Percentiles rank a stretch among this genome's conserved stretches.
phyloP scores from a whole-genome alignment of 1,140 invertebrate species.

The Goniozus legneri region DNA sequence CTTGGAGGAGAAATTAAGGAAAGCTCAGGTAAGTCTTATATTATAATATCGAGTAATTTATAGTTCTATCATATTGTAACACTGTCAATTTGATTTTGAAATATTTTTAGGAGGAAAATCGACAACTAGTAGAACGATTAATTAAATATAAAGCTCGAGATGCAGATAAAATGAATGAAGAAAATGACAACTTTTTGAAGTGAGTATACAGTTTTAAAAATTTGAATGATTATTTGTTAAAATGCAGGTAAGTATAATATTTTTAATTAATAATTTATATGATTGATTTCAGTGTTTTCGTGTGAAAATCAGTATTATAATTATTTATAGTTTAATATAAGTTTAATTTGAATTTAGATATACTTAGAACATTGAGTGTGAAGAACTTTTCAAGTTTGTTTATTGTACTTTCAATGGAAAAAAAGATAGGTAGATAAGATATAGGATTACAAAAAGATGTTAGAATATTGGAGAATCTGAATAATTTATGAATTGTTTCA shows the following conservation, averaged over 20 bases:
- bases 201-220: too few species aligned
- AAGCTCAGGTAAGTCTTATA: slow-evolving; percentile 63
- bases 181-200: slow-evolving; percentile 89
- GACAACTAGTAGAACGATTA: slow-evolving; percentile 78
- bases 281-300: too few species aligned
- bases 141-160: slow-evolving; percentile 90
- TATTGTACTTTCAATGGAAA: too few species aligned
- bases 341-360: slow-evolving; percentile 3
- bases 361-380: neutral
- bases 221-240: too few species aligned
- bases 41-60: neutral
- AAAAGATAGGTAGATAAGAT: too few species aligned
- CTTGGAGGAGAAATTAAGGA: slow-evolving; percentile 85
- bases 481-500: too few species aligned
- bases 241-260: too few species aligned
- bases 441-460: too few species aligned
- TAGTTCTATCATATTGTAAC: neutral
- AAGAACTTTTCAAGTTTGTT: slow-evolving; percentile 2
- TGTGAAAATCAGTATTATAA: too few species aligned
- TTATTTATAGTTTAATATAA: too few species aligned
- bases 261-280: too few species aligned
- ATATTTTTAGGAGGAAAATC: slow-evolving; percentile 80
- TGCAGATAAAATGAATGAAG: slow-evolving; percentile 91
- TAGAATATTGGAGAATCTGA: too few species aligned
- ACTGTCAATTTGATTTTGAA: neutral